phyloP scores from a whole-genome alignment of 2,888 invertebrate species.

The Drosophila nigritarsus region DNA sequence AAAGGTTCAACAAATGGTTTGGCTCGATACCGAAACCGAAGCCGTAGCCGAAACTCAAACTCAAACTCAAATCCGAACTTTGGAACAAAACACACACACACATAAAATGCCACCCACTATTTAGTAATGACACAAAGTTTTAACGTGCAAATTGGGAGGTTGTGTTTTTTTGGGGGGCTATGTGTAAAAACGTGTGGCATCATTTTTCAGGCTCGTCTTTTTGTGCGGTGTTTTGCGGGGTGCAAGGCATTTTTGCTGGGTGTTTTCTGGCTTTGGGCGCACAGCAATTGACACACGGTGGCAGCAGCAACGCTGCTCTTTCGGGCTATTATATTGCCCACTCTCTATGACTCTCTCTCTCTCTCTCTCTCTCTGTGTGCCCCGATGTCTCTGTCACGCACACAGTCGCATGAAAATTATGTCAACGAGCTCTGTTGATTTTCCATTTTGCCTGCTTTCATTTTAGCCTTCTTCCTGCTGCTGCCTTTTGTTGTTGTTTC shows the following conservation, averaged over 20 bases:
- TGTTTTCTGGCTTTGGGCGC: constrained; percentile 74
- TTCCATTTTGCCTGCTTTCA: constrained; percentile 71
- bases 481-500: constrained; percentile 17
- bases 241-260: constrained; percentile 30
- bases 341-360: constrained; percentile 5
- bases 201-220: constrained; percentile 65
- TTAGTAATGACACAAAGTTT: constrained; percentile 78
- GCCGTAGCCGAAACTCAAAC: constrained; percentile 45
- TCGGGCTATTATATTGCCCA: constrained; percentile 39
- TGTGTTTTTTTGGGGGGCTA: not conserved
- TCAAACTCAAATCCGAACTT: constrained; percentile 6
- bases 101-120: constrained; percentile 59
- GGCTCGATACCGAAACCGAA: constrained; percentile 60
- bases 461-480: constrained; percentile 63
- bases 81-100: constrained; percentile 1
- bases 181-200: constrained; percentile 59
- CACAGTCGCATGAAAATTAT: constrained; percentile 79
- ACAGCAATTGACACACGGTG: constrained; percentile 53
- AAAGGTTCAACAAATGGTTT: constrained; percentile 82
- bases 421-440: constrained; percentile 83
- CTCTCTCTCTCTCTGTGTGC: not conserved
- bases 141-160: constrained; percentile 8
- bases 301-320: constrained; percentile 18
- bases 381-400: constrained; percentile 39
- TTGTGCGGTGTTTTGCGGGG: constrained; percentile 6